These are phyloP conservation scores for Channa maculata DNA, from an alignment of 2,113 vertebrate genomes.

Conservation along the genomic window DNA sequence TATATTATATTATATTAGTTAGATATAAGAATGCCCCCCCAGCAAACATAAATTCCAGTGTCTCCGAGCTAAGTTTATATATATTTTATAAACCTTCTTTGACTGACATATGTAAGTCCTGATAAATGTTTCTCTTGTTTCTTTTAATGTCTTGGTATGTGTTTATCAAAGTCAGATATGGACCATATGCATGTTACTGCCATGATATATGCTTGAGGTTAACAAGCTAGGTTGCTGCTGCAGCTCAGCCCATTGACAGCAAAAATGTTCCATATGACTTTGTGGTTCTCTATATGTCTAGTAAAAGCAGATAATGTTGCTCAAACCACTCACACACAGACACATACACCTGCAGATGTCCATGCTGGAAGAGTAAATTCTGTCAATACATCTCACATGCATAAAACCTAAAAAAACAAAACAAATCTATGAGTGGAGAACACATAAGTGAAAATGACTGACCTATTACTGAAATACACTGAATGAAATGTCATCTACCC, in stretches of 20 bases:
- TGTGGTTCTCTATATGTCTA: constrained; percentile 37
- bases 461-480: too few species aligned
- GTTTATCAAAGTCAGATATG: constrained; percentile 53
- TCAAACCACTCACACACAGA: constrained; percentile 26
- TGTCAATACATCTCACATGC: too few species aligned
- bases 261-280: constrained; percentile 50
- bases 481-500: too few species aligned
- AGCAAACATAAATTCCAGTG: constrained; percentile 5
- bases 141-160: constrained; percentile 14
- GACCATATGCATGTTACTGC: constrained; percentile 32
- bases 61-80: constrained; percentile 37
- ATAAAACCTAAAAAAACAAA: too few species aligned
- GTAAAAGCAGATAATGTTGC: constrained; percentile 33
- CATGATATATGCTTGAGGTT: constrained; percentile 23
- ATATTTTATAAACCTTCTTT: constrained; percentile 40
- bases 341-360: constrained; percentile 9
- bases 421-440: too few species aligned
- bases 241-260: constrained; percentile 13
- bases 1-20: too few species aligned
- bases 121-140: constrained; percentile 30
- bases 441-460: too few species aligned
- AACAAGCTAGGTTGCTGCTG: constrained; percentile 43
- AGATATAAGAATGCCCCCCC: too few species aligned
- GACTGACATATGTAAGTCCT: constrained; percentile 2
- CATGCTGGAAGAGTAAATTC: not conserved